phyloP scores from a whole-genome alignment of 2,888 invertebrate species.

The Protophormia terraenovae region DNA sequence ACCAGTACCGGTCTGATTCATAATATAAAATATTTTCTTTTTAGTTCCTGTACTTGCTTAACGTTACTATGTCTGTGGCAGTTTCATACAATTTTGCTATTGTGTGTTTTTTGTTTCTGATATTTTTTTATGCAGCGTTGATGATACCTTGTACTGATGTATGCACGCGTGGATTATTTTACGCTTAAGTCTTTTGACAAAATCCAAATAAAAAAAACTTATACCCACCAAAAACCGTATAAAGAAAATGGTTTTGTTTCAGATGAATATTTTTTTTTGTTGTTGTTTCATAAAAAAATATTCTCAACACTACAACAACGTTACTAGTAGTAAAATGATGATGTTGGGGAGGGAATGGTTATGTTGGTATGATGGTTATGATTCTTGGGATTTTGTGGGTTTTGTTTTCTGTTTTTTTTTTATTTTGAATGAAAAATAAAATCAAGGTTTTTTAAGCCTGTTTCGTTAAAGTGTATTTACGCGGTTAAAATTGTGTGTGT shows the following conservation, averaged over 20 bases:
- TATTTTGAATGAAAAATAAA: not conserved
- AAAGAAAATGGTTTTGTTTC: constrained; percentile 14
- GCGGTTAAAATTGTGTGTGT: constrained; percentile 39
- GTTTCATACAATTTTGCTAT: not conserved
- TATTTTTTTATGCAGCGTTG: not conserved
- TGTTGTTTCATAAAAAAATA: not conserved
- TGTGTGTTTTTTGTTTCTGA: not conserved
- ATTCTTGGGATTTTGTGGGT: constrained; percentile 43
- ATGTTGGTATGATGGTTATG: constrained; percentile 33
- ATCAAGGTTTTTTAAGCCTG: constrained; percentile 59
- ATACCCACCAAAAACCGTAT: not conserved
- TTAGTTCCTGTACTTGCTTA: not conserved
- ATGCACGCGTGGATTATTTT: constrained; percentile 41
- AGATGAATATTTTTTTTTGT: not conserved
- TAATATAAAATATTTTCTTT: not conserved
- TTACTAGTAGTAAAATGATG: not conserved
- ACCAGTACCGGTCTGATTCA: too few relatives aligned
- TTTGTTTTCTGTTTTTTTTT: constrained; percentile 3
- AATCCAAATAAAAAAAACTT: constrained; percentile 10
- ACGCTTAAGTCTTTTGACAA: constrained; percentile 50
- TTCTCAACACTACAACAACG: not conserved
- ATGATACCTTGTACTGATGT: constrained; percentile 30
- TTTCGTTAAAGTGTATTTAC: constrained; percentile 61
- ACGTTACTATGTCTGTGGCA: not conserved
- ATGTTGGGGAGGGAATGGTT: not conserved